Base-by-base conservation (phyloP, 2,797 vertebrate genomes). In the Monodelphis domestica region DNA sequence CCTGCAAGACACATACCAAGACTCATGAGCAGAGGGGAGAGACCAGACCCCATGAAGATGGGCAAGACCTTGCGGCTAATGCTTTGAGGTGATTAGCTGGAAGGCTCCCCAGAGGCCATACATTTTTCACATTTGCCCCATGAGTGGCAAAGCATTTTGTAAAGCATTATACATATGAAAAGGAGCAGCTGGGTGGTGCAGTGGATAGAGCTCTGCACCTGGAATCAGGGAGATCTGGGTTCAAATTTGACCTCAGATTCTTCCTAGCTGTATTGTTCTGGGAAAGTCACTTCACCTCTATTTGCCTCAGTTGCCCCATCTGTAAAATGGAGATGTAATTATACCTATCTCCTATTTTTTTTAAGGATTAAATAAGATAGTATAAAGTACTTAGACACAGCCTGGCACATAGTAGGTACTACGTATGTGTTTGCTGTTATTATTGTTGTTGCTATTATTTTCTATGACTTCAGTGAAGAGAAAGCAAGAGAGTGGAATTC, bases 1-100 rank as follows among this genome's bases (percentile, higher is more conserved):
- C 98, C 99, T 99, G 98, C 26, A 95, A 96, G 94, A 95, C 51
- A 96, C 91, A 53, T 94, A 93, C 33, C 89, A 95, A 54, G 26
- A 90, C 0, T 93, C 94, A 78, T 94, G 92, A 52, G 57, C 4
- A 59, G 91, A 95, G 95, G 0, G 3, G 0, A n/a, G 0, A 6
- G 7, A 28, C 12, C 30, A 26, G 21, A 4, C 5, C 29, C 9
- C 28, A n/a, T 12, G 89, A n/a, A 24, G 14, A 11, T 0, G 6
- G 55, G 55, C 14, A 33, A 5, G 4, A 53, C 12, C 50, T 21
- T 6, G n/a, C 2, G 50, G 70, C 3, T 45, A 9, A 26, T 21
- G 70, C 24, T 26, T 17, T 38, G 78, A 78, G 17, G 12, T 12
- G 45, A 17, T 17, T n/a, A 24, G n/a, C 1, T 9, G n/a, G 63